These are phyloP conservation scores for Branchellion lobata DNA, from an alignment of 2,888 invertebrate genomes.

Conservation along the genomic window DNA sequence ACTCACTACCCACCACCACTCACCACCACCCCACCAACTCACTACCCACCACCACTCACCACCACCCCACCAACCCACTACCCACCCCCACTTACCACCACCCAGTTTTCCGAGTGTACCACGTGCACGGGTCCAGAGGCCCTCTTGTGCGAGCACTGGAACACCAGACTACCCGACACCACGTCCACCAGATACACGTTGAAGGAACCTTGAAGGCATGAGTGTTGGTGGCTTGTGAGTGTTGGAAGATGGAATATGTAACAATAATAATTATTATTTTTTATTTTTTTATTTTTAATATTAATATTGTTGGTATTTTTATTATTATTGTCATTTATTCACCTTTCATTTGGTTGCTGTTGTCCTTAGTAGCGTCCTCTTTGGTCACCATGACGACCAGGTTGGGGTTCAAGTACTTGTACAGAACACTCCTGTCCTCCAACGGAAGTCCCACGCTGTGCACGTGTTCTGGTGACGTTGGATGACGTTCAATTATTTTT, in stretches of 20 bases:
- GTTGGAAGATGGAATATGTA: not conserved
- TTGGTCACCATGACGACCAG: conserved; percentile 66
- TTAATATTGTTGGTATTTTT: too few relatives aligned
- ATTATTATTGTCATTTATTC: too few relatives aligned
- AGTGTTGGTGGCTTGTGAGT: not conserved
- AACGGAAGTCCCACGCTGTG: conserved; percentile 93
- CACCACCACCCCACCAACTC: too few relatives aligned
- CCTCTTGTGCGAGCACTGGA: conserved; percentile 80
- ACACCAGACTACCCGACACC: conserved; percentile 82
- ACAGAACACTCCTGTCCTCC: conserved; percentile 90
- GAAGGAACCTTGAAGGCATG: conserved; percentile 62
- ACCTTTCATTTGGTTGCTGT: too few relatives aligned
- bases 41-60: too few relatives aligned
- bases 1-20: too few relatives aligned
- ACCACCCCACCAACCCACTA: too few relatives aligned
- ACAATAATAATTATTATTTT: not conserved
- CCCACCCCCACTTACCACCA: conserved; percentile 68
- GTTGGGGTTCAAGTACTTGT: conserved; percentile 98
- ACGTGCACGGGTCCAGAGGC: conserved; percentile 80
- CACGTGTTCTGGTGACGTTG: conserved; percentile 65
- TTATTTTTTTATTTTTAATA: too few relatives aligned
- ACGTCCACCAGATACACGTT: conserved; percentile 85
- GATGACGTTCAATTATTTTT: not conserved
- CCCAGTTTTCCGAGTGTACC: conserved; percentile 94
- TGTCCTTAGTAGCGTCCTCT: conserved; percentile 34